These are phyloP conservation scores for Eubasilissa regina DNA, from an alignment of 1,140 invertebrate genomes.

Conservation along the genomic window DNA sequence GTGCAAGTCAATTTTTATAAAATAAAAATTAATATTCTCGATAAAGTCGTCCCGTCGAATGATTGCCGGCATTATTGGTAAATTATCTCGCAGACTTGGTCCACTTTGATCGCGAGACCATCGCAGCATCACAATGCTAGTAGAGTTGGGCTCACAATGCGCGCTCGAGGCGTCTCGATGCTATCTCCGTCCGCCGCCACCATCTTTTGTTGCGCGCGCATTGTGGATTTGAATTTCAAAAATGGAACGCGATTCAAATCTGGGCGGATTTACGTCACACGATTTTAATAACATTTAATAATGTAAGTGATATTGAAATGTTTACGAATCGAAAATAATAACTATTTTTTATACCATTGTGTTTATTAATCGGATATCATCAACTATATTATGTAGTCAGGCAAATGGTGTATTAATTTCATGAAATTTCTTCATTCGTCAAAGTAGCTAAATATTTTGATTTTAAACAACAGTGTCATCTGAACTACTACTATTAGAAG, in stretches of 20 bases:
- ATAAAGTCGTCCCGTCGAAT: too few relatives aligned
- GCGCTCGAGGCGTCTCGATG: slow-evolving; percentile 44
- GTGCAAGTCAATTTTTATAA: too few relatives aligned
- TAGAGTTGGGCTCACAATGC: slow-evolving; percentile 44
- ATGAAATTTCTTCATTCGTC: neutral
- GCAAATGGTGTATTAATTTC: neutral
- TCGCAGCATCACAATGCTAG: neutral
- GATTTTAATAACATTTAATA: slow-evolving; percentile 30
- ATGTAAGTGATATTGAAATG: slow-evolving; percentile 15
- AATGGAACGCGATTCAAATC: slow-evolving; percentile 30
- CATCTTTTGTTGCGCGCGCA: slow-evolving; percentile 41
- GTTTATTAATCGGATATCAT: neutral
- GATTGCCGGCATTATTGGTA: too few relatives aligned
- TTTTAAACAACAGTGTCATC: too few relatives aligned
- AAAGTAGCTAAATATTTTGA: too few relatives aligned
- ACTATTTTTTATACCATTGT: neutral
- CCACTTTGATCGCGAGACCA: neutral
- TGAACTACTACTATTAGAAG: too few relatives aligned
- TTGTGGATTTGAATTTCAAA: slow-evolving; percentile 43
- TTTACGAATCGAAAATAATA: neutral
- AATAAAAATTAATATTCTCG: too few relatives aligned
- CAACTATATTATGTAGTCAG: too few relatives aligned
- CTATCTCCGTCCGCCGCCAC: slow-evolving; percentile 42
- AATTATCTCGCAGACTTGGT: neutral
- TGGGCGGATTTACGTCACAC: slow-evolving; percentile 41